These are phyloP conservation scores for Caenorhabditis inopinata DNA, from an alignment of 1,140 invertebrate species.

Conservation along the genomic window DNA sequence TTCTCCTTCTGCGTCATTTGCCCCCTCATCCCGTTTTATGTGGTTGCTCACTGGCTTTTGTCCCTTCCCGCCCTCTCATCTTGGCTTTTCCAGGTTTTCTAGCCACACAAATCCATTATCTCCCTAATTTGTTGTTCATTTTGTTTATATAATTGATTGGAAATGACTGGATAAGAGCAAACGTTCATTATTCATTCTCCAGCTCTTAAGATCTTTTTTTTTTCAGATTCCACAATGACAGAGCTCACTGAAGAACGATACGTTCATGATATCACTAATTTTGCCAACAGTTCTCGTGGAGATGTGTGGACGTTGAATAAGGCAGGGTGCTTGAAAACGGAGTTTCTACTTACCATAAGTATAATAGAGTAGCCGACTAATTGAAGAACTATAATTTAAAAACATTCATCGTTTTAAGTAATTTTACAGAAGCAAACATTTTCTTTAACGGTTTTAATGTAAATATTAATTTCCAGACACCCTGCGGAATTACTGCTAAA, in stretches of 20 bases:
- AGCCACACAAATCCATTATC: neutral
- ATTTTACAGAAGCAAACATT: too few species aligned
- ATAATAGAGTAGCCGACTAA: too few species aligned
- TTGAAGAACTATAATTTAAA: too few species aligned
- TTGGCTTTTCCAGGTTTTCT: neutral
- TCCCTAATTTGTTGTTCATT: too few species aligned
- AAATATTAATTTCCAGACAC: neutral
- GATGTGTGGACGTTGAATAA: conserved; percentile 7
- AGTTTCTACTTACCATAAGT: too few species aligned
- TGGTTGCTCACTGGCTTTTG: neutral
- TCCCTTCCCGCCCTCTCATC: neutral
- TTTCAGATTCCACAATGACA: neutral
- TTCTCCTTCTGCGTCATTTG: conserved; percentile 9
- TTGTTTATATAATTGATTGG: too few species aligned
- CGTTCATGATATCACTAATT: neutral
- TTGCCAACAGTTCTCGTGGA: neutral
- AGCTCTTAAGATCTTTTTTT: neutral
- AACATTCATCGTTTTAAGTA: too few species aligned
- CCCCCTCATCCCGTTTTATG: conserved; percentile 21
- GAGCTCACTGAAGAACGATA: conserved; percentile 9
- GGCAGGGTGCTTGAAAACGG: too few species aligned
- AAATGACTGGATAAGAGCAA: too few species aligned
- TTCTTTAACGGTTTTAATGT: too few species aligned
- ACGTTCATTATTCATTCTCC: neutral
- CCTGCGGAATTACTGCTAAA: neutral